These are phyloP conservation scores for Notolabrus celidotus DNA, from an alignment of 2,797 vertebrate genomes.

Conservation along the genomic window DNA sequence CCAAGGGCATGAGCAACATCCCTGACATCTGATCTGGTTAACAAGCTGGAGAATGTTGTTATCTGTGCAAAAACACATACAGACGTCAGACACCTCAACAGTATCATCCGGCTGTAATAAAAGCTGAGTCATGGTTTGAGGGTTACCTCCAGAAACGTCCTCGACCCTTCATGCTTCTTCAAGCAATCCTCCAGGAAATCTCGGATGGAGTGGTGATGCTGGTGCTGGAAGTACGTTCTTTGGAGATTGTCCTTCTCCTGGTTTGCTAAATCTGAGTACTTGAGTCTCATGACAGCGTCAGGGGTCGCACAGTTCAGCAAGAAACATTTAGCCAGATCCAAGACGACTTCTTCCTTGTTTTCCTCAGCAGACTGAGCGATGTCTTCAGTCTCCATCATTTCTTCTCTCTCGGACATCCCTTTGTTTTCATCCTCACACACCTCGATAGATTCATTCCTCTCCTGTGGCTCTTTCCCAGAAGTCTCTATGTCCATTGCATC, in stretches of 20 bases:
- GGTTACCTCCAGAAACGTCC: conserved; percentile 82
- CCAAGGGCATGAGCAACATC: conserved; percentile 65
- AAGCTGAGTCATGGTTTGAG: not conserved
- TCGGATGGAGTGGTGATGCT: conserved; percentile 81
- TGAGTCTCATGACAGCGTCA: conserved; percentile 84
- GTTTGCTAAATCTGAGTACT: conserved; percentile 71
- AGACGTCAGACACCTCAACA: not conserved
- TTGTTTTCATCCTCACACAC: conserved; percentile 23
- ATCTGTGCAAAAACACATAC: conserved; percentile 63
- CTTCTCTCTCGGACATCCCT: conserved; percentile 19
- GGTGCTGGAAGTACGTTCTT: conserved; percentile 78
- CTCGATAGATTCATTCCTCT: conserved; percentile 39
- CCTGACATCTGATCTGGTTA: conserved; percentile 79
- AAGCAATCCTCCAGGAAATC: conserved; percentile 75
- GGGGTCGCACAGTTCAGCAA: conserved; percentile 86
- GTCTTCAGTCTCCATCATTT: conserved; percentile 49
- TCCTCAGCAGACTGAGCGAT: conserved; percentile 3
- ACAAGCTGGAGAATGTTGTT: conserved; percentile 85
- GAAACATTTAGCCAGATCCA: conserved; percentile 73
- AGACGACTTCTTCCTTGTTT: conserved; percentile 59
- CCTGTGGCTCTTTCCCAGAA: conserved; percentile 17
- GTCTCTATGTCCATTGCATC: conserved; percentile 31
- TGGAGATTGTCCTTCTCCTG: conserved; percentile 77
- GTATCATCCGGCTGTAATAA: not conserved
- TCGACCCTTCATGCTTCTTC: conserved; percentile 40